A percentile compares a stretch with the other conserved stretches of the same genome.
Conservation (phyloP, 2,113 vertebrate genomes). For the Arothron firmamentum region DNA sequence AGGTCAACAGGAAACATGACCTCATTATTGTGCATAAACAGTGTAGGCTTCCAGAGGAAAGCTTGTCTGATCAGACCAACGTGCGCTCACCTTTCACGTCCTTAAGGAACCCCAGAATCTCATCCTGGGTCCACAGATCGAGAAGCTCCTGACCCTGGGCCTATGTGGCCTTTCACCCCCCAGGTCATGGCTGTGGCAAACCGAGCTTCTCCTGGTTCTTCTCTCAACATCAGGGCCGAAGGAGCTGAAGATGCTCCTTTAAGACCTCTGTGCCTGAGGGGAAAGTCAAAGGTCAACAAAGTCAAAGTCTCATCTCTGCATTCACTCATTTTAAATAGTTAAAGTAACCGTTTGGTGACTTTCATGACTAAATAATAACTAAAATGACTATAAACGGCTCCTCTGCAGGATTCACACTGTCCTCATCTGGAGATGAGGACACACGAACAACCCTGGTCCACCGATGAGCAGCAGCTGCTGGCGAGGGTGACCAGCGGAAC, state of each 20-base stretch:
- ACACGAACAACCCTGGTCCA: conserved; percentile 16
- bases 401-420: too few relatives aligned
- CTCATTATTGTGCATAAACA: too few relatives aligned
- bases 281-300: not conserved
- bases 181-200: conserved; percentile 57
- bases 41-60: too few relatives aligned
- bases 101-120: conserved; percentile 18
- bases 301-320: not conserved
- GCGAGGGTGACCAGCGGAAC: conserved; percentile 34
- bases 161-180: conserved; percentile 18
- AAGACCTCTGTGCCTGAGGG: conserved; percentile 7
- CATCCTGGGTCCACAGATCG: conserved; percentile 18
- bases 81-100: too few relatives aligned
- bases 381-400: too few relatives aligned
- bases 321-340: too few relatives aligned
- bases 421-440: not conserved
- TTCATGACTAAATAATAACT: not conserved
- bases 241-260: conserved; percentile 48
- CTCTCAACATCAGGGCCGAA: conserved; percentile 42
- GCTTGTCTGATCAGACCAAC: too few relatives aligned
- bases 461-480: conserved; percentile 52
- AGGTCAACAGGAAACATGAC: too few relatives aligned
- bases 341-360: not conserved
- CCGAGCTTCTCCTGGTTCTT: conserved; percentile 51
- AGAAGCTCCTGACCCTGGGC: conserved; percentile 6